Percentiles rank a stretch among this genome's conserved stretches.
Evolutionary conservation across 2,113 vertebrate genomes (phyloP).

Genomic region (Grammomys dolichurus): DNA sequence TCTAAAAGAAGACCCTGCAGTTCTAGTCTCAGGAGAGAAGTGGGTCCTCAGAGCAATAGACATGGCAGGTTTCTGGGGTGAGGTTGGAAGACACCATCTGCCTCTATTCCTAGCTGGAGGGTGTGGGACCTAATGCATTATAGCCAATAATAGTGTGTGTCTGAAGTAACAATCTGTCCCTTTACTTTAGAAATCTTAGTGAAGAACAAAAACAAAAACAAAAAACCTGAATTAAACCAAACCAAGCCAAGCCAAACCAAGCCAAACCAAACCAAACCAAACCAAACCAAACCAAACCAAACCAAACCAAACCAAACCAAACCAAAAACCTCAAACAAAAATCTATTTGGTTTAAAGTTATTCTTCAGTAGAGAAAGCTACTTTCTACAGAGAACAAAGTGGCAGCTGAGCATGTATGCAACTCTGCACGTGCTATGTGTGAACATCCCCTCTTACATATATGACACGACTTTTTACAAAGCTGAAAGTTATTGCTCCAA

Average conservation of each 20-base stretch:
- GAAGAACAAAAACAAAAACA: background rate
- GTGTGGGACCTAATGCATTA: background rate
- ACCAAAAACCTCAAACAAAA: background rate
- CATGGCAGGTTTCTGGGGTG: background rate
- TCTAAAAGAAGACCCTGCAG: background rate
- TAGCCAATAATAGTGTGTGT: background rate
- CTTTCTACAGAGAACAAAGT: background rate
- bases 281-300: background rate
- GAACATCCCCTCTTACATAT: background rate
- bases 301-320: background rate
- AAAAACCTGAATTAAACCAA: background rate
- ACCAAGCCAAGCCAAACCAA: too few species aligned
- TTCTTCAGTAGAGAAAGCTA: background rate
- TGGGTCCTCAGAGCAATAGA: background rate
- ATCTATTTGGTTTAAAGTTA: background rate
- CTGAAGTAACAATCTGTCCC: background rate
- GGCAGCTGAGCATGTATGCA: background rate
- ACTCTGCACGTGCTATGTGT: background rate
- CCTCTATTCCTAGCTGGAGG: background rate
- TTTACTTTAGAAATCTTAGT: background rate
- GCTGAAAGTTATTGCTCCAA: background rate
- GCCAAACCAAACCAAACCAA: background rate
- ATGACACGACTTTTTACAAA: background rate
- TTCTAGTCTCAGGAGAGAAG: background rate
- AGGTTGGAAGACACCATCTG: background rate